Evolutionary conservation across 2,113 vertebrate species (phyloP).

Genomic region (Xyliphius kryptos): DNA sequence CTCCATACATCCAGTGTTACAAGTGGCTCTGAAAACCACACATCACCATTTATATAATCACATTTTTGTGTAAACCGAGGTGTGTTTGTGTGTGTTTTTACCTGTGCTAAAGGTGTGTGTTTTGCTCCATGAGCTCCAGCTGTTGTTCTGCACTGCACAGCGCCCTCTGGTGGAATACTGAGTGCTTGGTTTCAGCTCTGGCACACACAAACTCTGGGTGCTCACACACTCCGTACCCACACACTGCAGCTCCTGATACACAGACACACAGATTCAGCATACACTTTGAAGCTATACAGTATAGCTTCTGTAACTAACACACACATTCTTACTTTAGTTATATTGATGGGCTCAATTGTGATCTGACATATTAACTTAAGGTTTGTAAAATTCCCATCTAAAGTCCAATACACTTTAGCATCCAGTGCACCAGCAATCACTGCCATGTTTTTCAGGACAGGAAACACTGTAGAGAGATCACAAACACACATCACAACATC

Average conservation of each 20-base stretch:
- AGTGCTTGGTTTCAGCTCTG: conserved; percentile 44
- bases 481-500: too few relatives aligned
- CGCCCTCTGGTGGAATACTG: conserved; percentile 40
- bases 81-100: conserved; percentile 19
- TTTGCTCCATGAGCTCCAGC: conserved; percentile 44
- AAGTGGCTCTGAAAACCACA: conserved; percentile 42
- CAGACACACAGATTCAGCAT: too few relatives aligned
- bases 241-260: conserved; percentile 43
- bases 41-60: too few relatives aligned
- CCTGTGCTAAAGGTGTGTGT: conserved; percentile 42
- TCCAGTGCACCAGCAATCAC: conserved; percentile 31
- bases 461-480: too few relatives aligned
- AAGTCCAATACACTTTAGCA: conserved; percentile 40
- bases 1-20: conserved; percentile 56
- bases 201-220: conserved; percentile 29
- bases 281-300: too few relatives aligned
- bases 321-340: conserved; percentile 29
- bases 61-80: too few relatives aligned
- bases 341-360: conserved; percentile 2
- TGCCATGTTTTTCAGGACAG: conserved; percentile 27
- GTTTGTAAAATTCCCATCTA: conserved; percentile 38
- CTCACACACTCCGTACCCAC: neutral
- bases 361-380: conserved; percentile 47
- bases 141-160: conserved; percentile 41
- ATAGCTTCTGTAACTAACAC: too few relatives aligned